Evolutionary conservation across 2,888 invertebrate species (phyloP).

Genomic region (Eupithecia exiguata): DNA sequence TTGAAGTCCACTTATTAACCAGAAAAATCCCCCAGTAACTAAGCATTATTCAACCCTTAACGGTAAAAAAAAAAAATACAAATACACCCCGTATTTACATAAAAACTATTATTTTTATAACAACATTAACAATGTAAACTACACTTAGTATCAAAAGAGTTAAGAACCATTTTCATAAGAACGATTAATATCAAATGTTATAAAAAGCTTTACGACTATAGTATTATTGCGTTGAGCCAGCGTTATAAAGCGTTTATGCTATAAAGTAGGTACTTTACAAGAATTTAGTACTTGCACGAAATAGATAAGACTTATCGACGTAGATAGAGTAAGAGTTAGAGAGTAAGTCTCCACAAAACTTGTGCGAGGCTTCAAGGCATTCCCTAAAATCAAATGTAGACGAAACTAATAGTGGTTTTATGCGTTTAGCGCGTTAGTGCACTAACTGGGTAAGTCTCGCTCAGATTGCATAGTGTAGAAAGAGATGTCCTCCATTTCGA

Average conservation of each 20-base stretch:
- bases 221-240: constrained; percentile 70
- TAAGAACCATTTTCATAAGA: constrained; percentile 28
- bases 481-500: not conserved
- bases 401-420: not conserved
- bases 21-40: not conserved
- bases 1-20: not conserved
- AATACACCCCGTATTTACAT: constrained; percentile 25
- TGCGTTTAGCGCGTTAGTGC: not conserved
- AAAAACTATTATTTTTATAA: constrained; percentile 27
- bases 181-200: constrained; percentile 19
- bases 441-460: not conserved
- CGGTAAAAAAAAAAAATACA: not conserved
- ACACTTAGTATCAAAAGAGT: constrained; percentile 35
- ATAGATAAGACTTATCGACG: not conserved
- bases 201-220: constrained; percentile 42
- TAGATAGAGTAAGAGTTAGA: not conserved
- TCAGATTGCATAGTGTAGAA: not conserved
- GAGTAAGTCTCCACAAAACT: not conserved
- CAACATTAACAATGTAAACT: constrained; percentile 38
- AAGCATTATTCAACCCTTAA: not conserved
- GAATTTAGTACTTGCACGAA: not conserved
- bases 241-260: constrained; percentile 61
- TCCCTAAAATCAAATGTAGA: not conserved
- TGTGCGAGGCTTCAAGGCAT: not conserved
- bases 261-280: constrained; percentile 16